Evolutionary conservation across 2,888 invertebrate species (phyloP).

Genomic region (Cyclophora punctaria): DNA sequence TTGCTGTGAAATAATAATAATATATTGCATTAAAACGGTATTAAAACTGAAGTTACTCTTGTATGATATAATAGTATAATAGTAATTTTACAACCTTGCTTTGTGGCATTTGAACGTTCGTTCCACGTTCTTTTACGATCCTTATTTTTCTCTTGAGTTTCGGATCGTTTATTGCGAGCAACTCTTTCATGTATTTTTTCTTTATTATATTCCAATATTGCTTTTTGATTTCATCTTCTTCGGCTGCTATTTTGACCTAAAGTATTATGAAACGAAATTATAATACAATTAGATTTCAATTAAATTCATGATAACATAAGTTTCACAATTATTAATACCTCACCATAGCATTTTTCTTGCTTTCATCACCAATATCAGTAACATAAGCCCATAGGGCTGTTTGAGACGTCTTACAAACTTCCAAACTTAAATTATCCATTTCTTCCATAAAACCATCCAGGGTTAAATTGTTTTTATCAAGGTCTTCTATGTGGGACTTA

Average conservation of each 20-base stretch:
- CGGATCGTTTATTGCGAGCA: slow-evolving; percentile 29
- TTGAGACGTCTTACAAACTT: slow-evolving; percentile 62
- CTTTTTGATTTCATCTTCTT: slow-evolving; percentile 66
- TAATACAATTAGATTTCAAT: no score
- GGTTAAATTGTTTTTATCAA: slow-evolving; percentile 46
- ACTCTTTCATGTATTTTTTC: slow-evolving; percentile 46
- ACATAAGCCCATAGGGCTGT: slow-evolving; percentile 63
- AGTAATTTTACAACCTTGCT: slow-evolving; percentile 43
- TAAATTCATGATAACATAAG: no score
- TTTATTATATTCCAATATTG: slow-evolving; percentile 63
- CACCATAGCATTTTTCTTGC: slow-evolving; percentile 64
- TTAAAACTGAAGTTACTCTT: no score
- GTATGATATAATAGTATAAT: not conserved
- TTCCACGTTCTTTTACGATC: slow-evolving; percentile 61
- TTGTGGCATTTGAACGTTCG: slow-evolving; percentile 64
- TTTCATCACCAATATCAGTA: slow-evolving; percentile 54
- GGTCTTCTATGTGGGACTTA: slow-evolving; percentile 44
- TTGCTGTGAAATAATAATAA: slow-evolving; percentile 40
- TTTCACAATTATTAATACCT: slow-evolving; percentile 3
- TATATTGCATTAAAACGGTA: not conserved
- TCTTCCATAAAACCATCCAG: slow-evolving; percentile 55
- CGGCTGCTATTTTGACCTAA: slow-evolving; percentile 55
- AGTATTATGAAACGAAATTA: slow-evolving; percentile 3
- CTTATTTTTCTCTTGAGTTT: slow-evolving; percentile 49
- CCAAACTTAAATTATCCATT: slow-evolving; percentile 62